A percentile compares a stretch with the other conserved stretches of the same genome.
phyloP scores from a whole-genome alignment of 2,797 vertebrate species.

The Carcharodon carcharias region DNA sequence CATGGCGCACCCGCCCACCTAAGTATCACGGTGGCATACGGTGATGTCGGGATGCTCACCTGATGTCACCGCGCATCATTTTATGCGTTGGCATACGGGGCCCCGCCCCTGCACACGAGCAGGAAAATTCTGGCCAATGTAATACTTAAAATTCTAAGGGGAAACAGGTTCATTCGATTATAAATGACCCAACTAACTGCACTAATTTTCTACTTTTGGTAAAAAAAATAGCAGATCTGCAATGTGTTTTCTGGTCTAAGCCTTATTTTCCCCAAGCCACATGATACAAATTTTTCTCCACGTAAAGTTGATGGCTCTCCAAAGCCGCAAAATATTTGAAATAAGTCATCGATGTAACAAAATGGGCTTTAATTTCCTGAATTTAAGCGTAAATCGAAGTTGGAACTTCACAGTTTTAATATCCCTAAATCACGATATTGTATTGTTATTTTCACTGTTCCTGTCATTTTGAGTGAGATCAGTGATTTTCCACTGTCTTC shows the following conservation, averaged over 20 bases:
- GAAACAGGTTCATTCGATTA: background rate
- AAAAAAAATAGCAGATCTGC: background rate
- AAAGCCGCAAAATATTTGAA: background rate
- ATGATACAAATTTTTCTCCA: background rate
- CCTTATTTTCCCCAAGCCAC: background rate
- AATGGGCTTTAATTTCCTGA: background rate
- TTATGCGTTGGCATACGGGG: too few species aligned
- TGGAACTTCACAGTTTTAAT: background rate
- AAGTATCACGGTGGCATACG: too few species aligned
- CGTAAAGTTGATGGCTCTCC: background rate
- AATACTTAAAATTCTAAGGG: background rate
- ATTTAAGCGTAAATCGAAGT: background rate
- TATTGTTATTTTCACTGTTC: conserved; percentile 24
- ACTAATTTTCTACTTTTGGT: background rate
- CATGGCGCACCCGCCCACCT: too few species aligned
- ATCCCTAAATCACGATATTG: background rate
- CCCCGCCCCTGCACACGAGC: too few species aligned
- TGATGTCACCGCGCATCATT: too few species aligned
- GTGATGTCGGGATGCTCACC: too few species aligned
- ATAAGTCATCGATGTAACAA: background rate
- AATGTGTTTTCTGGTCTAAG: background rate
- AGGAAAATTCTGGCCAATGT: background rate
- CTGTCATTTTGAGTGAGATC: conserved; percentile 25
- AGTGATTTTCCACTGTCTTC: conserved; percentile 25
- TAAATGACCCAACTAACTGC: background rate